Conservation (phyloP, 2,888 invertebrate species). For the Aquatica leii region DNA sequence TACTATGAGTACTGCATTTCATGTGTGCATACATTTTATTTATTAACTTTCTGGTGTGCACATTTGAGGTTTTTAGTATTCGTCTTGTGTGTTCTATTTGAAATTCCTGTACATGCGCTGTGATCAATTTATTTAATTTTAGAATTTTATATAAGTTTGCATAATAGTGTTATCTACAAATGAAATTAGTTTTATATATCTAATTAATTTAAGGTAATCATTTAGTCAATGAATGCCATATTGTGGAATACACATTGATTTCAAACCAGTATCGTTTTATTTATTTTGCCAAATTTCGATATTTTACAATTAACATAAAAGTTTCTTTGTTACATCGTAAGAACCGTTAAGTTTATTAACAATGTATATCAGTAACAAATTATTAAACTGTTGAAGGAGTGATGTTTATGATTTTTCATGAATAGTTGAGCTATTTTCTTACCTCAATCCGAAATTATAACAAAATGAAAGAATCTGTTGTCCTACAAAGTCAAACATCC, state of each 20-base stretch:
- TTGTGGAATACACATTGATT: background rate
- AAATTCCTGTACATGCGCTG: constrained; percentile 41
- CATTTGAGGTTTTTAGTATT: constrained; percentile 17
- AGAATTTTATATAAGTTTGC: constrained; percentile 32
- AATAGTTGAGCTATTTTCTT: too few relatives aligned
- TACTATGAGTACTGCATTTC: constrained; percentile 5
- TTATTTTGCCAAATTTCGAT: too few relatives aligned
- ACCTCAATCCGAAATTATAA: too few relatives aligned
- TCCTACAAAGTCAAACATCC: too few relatives aligned
- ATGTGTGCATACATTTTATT: constrained; percentile 27
- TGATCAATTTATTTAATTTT: constrained; percentile 39
- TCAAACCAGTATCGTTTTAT: constrained; percentile 2
- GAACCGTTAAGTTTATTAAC: too few relatives aligned
- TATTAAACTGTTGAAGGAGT: background rate
- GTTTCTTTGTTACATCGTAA: too few relatives aligned
- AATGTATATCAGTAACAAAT: background rate
- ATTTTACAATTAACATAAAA: too few relatives aligned
- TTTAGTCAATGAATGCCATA: constrained; percentile 25
- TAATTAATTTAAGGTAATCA: constrained; percentile 16
- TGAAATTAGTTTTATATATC: constrained; percentile 26
- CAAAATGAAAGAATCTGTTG: too few relatives aligned
- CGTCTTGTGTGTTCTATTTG: constrained; percentile 34
- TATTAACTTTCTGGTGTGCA: constrained; percentile 22
- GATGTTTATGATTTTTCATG: constrained; percentile 1
- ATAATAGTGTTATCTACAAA: constrained; percentile 16